Percentiles rank a stretch among this genome's conserved stretches.
phyloP scores from a whole-genome alignment of 30 jellyfish, hydroid and myxozoan species.

The Aurelia coerulea region DNA sequence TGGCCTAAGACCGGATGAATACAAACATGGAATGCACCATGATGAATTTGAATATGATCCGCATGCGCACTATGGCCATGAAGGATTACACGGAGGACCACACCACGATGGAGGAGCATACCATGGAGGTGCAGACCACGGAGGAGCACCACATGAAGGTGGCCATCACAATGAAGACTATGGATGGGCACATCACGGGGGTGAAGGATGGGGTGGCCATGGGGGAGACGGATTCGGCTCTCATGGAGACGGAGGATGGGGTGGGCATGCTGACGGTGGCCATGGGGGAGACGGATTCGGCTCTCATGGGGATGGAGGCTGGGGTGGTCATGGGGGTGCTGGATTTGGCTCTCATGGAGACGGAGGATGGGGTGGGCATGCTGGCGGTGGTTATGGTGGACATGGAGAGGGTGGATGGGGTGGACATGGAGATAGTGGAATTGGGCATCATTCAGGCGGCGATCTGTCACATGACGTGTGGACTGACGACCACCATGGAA shows the following conservation, averaged over 20 bases:
- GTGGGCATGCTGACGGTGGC: too few species aligned
- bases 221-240: background rate
- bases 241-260: constrained; percentile 15
- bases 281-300: background rate
- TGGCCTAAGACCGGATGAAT: constrained; percentile 54
- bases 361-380: constrained; percentile 28
- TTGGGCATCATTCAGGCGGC: background rate
- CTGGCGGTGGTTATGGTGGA: background rate
- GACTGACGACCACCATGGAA: constrained; percentile 28
- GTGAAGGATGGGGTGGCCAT: background rate
- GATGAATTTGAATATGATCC: constrained; percentile 65
- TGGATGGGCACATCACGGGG: background rate
- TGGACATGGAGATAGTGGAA: constrained; percentile 5
- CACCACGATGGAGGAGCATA: background rate
- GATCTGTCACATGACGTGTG: constrained; percentile 20
- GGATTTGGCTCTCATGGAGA: background rate
- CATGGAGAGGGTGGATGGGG: constrained; percentile 3
- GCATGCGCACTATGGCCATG: background rate
- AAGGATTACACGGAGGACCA: background rate
- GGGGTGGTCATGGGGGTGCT: background rate
- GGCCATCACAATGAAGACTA: background rate
- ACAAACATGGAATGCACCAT: constrained; percentile 70
- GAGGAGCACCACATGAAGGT: background rate
- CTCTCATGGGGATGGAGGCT: constrained; percentile 16
- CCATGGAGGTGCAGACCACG: background rate